phyloP scores from a whole-genome alignment of 2,797 vertebrate genomes.

The Hoplostethus atlanticus region DNA sequence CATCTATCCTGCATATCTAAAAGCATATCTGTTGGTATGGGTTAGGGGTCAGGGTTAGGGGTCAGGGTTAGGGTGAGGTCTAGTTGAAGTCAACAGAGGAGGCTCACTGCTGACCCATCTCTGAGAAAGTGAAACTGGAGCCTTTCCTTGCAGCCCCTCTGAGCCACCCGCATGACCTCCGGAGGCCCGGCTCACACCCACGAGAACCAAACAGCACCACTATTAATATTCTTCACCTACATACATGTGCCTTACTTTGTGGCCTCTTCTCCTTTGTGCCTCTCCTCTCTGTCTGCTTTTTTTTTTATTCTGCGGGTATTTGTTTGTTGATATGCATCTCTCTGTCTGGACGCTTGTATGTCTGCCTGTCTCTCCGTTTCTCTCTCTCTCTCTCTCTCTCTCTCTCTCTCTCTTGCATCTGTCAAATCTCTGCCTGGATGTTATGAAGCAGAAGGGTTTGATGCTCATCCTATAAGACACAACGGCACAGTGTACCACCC shows the following conservation, averaged over 20 bases:
- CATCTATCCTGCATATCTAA: constrained; percentile 1
- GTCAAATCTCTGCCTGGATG: constrained; percentile 19
- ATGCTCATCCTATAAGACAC: constrained; percentile 24
- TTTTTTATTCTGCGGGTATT: constrained; percentile 27
- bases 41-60: constrained; percentile 4
- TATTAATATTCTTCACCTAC: constrained; percentile 39
- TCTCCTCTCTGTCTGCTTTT: not conserved
- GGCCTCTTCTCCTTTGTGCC: constrained; percentile 10
- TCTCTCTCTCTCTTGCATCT: not conserved
- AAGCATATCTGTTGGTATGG: constrained; percentile 11
- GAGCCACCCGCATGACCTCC: constrained; percentile 28
- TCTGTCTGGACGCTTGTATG: not conserved
- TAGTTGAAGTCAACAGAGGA: constrained; percentile 47
- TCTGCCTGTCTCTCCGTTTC: not conserved
- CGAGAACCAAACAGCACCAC: constrained; percentile 38
- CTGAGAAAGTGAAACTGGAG: constrained; percentile 72
- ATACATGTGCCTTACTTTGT: not conserved
- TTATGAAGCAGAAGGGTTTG: constrained; percentile 28
- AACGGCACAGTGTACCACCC: constrained; percentile 17
- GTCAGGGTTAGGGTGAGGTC: constrained; percentile 29
- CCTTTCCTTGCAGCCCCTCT: constrained; percentile 38
- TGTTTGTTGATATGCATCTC: constrained; percentile 43
- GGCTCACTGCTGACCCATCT: constrained; percentile 13
- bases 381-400: constrained; percentile 4
- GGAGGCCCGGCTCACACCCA: constrained; percentile 24